Evolutionary conservation across 1,140 invertebrate genomes (phyloP).

Genomic region (Heliconius hewitsoni): DNA sequence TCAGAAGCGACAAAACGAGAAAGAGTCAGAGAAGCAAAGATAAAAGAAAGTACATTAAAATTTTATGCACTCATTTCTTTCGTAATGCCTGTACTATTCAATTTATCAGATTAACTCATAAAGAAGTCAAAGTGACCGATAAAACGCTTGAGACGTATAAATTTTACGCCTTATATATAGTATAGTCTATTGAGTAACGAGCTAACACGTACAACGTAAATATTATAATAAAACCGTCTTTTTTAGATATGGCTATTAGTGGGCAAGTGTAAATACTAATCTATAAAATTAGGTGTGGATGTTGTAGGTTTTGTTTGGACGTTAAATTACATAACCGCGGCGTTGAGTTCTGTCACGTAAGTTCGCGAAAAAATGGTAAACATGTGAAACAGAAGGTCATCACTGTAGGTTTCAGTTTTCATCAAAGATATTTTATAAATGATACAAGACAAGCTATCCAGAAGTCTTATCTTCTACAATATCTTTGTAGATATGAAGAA

Average conservation of each 20-base stretch:
- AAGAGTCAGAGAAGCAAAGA: no score
- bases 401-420: no score
- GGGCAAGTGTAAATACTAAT: background rate
- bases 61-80: background rate
- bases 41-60: background rate
- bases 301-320: no score
- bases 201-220: background rate
- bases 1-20: background rate
- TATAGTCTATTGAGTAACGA: background rate
- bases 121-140: constrained; percentile 24
- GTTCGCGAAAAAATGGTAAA: no score
- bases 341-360: no score
- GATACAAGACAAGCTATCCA: no score
- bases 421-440: no score
- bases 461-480: no score
- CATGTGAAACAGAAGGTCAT: no score
- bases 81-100: constrained; percentile 3
- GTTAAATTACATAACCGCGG: no score
- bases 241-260: background rate
- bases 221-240: background rate
- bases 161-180: background rate
- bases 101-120: constrained; percentile 34
- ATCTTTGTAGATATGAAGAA: no score
- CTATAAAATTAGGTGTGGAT: no score
- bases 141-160: constrained; percentile 17